A percentile compares a stretch with the other conserved stretches of the same genome.
These are phyloP conservation scores for Amiota minor DNA, from an alignment of 2,888 invertebrate genomes.

Conservation along the genomic window DNA sequence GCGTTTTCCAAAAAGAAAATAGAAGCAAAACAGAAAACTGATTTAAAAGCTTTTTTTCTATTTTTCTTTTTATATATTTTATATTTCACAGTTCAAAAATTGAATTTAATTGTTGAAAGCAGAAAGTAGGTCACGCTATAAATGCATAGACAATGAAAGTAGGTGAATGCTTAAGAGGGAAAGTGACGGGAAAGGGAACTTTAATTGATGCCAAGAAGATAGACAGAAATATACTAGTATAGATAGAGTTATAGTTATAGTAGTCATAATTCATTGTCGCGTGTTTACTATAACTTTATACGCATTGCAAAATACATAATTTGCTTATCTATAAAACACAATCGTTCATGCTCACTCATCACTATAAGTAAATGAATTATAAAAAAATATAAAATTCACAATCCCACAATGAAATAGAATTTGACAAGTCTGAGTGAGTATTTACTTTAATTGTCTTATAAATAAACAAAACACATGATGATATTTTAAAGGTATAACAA, in stretches of 20 bases:
- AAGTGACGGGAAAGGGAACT: background rate
- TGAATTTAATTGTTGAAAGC: conserved; percentile 15
- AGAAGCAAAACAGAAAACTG: background rate
- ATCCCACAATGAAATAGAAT: background rate
- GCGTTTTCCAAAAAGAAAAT: conserved; percentile 2
- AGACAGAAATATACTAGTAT: background rate
- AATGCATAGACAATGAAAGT: background rate
- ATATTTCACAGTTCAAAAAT: conserved; percentile 9
- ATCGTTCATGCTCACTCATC: background rate
- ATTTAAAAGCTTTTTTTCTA: conserved; percentile 1
- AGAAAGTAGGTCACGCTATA: conserved; percentile 18
- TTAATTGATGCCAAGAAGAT: background rate
- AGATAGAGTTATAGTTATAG: background rate
- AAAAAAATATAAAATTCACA: background rate
- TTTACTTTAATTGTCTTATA: conserved; percentile 6
- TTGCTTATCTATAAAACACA: conserved; percentile 10
- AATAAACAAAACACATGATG: background rate
- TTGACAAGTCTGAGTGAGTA: too few relatives aligned
- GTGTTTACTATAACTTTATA: background rate
- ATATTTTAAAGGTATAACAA: conserved; percentile 12
- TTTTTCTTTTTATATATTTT: conserved; percentile 2
- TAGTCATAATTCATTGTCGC: background rate
- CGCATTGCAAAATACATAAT: conserved; percentile 1
- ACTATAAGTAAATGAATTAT: too few relatives aligned
- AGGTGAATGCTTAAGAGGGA: too few relatives aligned